Evolutionary conservation across 2,888 invertebrate genomes (phyloP), one percentile per base, ranked within the genome.

Genomic region (Drosophila nr. perissopoda): DNA sequence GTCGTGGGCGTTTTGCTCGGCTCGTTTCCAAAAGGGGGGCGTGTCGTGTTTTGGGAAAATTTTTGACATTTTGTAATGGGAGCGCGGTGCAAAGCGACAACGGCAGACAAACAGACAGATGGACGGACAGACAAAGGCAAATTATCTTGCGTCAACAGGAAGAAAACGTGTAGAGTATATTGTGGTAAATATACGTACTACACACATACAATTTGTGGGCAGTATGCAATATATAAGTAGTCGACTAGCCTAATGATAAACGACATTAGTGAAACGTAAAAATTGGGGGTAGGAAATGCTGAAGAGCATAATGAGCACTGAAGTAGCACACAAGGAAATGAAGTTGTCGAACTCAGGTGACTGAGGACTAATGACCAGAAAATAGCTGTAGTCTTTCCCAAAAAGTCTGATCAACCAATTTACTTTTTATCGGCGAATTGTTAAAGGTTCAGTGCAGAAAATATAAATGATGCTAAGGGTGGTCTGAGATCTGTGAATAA

Each of bases 91-190:
- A 54, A 62, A 69, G 51, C 63, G 60, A 16, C 45, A 21, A 21
- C 45, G 21, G 13, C 42, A 36, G 36, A 34, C 21, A 42, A 10
- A 40, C 66, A 63, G 76, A 82, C 76, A 78, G 18, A 18, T 18
- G 8, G 21, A 25, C 45, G 16, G 27, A 25, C 69, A 66, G 73
- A 82, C 76, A 81, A 64, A 75, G 76, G 67, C 82, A 89, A 89
- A 89, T 90, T 85, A 85, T 83, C 85, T 90, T 76, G 86, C 87
- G 83, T 87, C 88, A 83, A 89, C 83, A 88, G 82, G 78, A 83
- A 80, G 73, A 82, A 81, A 75, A 66, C 68, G 78, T 83, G 67
- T 72, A 66, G 74, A 75, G 67, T 38, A 70, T 38, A 69, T 56
- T 74, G 69, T 60, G 61, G 61, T 62, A 67, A 72, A 73, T 71